Percentiles rank a stretch among this genome's conserved stretches.
These are phyloP conservation scores for Syngnathus scovelli DNA, from an alignment of 2,113 vertebrate genomes.

Conservation along the genomic window DNA sequence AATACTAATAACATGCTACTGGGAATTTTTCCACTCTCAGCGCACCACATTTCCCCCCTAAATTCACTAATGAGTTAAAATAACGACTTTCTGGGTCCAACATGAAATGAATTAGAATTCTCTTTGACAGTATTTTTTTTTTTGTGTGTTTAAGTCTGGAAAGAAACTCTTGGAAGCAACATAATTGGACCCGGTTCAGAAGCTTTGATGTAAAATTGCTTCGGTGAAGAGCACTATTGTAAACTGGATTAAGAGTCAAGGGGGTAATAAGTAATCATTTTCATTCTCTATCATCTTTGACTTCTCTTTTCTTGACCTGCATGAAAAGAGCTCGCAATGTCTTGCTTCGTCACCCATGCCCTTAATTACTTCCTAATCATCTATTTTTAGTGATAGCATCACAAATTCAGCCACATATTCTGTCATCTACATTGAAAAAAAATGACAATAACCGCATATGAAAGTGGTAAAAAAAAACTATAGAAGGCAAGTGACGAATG, in stretches of 20 bases:
- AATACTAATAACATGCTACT: not conserved
- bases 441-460: not conserved
- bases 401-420: not conserved
- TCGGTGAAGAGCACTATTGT: conserved; percentile 56
- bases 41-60: conserved; percentile 18
- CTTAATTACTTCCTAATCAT: not conserved
- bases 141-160: conserved; percentile 38
- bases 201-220: conserved; percentile 69
- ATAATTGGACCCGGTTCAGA: conserved; percentile 60
- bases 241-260: conserved; percentile 64
- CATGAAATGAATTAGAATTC: conserved; percentile 58
- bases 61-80: conserved; percentile 42
- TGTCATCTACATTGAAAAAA: too few species aligned
- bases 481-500: conserved; percentile 12
- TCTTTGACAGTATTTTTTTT: conserved; percentile 47
- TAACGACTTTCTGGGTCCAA: conserved; percentile 37
- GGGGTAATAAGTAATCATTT: conserved; percentile 57
- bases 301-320: conserved; percentile 27
- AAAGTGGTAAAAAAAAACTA: not conserved
- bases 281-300: conserved; percentile 40
- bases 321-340: conserved; percentile 8
- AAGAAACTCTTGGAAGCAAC: conserved; percentile 52
- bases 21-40: not conserved
- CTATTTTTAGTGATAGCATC: not conserved
- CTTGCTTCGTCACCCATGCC: not conserved